Base-by-base conservation (phyloP, 2,888 invertebrate genomes). In the Scaptomyza tumidula region DNA sequence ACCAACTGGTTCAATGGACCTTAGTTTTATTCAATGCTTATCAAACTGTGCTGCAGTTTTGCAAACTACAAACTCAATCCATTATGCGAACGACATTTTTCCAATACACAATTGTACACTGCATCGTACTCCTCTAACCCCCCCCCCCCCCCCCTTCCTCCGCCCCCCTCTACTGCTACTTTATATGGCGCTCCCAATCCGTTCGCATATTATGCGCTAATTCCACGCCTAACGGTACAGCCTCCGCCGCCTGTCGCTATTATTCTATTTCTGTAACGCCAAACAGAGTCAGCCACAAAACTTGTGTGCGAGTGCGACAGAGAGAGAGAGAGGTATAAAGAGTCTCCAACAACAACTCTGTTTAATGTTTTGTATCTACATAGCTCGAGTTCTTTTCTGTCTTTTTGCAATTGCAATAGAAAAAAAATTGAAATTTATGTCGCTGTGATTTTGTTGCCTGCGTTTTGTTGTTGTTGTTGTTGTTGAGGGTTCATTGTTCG, bases 221-320 rank as follows among this genome's bases (percentile, higher is more conserved):
- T 83, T 83, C 83, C 79, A 69, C 84, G 75, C 78, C 68, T 84
- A 86, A 86, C 85, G 80, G 82, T 71, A 59, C 85, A 86, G 86
- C 80, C 80, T 85, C 86, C 84, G 80, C 77, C 77, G 80, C 77
- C 77, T 71, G 85, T 86, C 80, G 87, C 80, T 78, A 80, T 75
- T 76, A 79, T 84, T 86, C 87, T 84, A 84, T 84, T 84, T 84
- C 74, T 86, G 86, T 86, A 70, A 65, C 86, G 84, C 86, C 86
- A 77, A 83, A 82, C 86, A 75, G 35, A 50, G 49, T 35, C 19
- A 19, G 2, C 49, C 49, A 49, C 49, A 35, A 19, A 19, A 35
- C 19, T 50, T 50, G n/a, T 10, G 31, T 16, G 48, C 7, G 29
- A 16, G 49, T n/a, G n/a, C n/a, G 10, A 24, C 19, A 35, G 35